These are phyloP conservation scores for Bolinopsis microptera DNA, from an alignment of 37 sponge, comb jelly and placozoan species.

Conservation along the genomic window DNA sequence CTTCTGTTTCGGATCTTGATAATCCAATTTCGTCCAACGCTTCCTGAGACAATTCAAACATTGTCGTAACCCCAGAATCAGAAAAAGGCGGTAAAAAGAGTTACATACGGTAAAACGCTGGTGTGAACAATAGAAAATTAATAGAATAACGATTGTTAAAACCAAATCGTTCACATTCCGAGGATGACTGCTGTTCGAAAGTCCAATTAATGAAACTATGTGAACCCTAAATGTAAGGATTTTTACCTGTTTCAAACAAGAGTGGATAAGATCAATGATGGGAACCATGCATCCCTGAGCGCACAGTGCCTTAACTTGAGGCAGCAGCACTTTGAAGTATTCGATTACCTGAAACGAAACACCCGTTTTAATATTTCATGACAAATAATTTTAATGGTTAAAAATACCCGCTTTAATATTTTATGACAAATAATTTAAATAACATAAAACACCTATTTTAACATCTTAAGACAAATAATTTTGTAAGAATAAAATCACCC, in stretches of 20 bases:
- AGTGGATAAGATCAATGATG: constrained; percentile 17
- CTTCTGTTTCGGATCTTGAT: background rate
- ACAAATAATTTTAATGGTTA: background rate
- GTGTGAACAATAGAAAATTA: background rate
- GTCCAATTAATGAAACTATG: background rate
- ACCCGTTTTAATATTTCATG: background rate
- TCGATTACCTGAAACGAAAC: background rate
- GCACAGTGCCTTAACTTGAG: background rate
- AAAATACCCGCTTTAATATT: background rate
- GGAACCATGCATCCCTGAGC: constrained; percentile 51
- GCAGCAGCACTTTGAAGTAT: constrained; percentile 19
- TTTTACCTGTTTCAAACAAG: constrained; percentile 54
- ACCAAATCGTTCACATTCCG: too few species aligned
- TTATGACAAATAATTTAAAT: background rate
- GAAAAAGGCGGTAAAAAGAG: too few species aligned
- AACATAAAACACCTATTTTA: background rate
- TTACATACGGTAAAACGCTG: too few species aligned
- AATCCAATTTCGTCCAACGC: background rate
- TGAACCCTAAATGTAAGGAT: too few species aligned
- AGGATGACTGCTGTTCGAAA: too few species aligned
- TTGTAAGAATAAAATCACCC: too few species aligned
- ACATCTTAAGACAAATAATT: too few species aligned
- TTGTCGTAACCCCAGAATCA: too few species aligned
- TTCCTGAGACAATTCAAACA: too few species aligned
- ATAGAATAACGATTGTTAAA: background rate